Conservation (phyloP, 1,140 invertebrate genomes). For the Pseudomyrmex concolor region DNA sequence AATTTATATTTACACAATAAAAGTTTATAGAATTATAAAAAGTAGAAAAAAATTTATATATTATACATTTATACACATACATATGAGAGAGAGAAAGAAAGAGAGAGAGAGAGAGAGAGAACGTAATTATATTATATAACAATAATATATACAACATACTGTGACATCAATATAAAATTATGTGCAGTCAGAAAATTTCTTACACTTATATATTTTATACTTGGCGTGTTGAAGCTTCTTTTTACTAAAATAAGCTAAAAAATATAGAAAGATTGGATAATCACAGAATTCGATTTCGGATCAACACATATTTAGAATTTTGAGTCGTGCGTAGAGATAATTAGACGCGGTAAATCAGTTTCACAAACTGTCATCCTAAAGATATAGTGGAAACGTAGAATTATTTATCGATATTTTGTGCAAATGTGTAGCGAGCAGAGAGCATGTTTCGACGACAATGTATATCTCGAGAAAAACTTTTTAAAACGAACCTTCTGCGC, state of each 20-base stretch:
- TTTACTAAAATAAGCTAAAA: not conserved
- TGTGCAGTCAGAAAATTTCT: not conserved
- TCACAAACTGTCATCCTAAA: constrained; percentile 29
- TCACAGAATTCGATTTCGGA: too few species aligned
- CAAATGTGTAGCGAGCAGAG: constrained; percentile 12
- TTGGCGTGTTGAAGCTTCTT: too few species aligned
- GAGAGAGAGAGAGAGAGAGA: too few species aligned
- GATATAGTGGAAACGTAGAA: constrained; percentile 12
- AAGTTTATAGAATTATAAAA: not conserved
- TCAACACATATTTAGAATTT: too few species aligned
- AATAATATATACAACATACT: not conserved
- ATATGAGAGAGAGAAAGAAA: not conserved
- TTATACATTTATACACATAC: not conserved
- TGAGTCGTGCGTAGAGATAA: constrained; percentile 3
- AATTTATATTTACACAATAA: constrained; percentile 16
- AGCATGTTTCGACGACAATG: constrained; percentile 40
- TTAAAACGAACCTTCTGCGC: constrained; percentile 39
- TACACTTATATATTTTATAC: too few species aligned
- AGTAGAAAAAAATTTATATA: too few species aligned
- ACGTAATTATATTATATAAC: not conserved
- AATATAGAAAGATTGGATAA: not conserved
- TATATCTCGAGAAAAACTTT: constrained; percentile 10
- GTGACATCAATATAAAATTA: constrained; percentile 1
- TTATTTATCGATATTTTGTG: constrained; percentile 44
- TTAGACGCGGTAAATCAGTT: not conserved